Conservation (phyloP, 2,113 vertebrate genomes). For the Protomyctophum bolini region DNA sequence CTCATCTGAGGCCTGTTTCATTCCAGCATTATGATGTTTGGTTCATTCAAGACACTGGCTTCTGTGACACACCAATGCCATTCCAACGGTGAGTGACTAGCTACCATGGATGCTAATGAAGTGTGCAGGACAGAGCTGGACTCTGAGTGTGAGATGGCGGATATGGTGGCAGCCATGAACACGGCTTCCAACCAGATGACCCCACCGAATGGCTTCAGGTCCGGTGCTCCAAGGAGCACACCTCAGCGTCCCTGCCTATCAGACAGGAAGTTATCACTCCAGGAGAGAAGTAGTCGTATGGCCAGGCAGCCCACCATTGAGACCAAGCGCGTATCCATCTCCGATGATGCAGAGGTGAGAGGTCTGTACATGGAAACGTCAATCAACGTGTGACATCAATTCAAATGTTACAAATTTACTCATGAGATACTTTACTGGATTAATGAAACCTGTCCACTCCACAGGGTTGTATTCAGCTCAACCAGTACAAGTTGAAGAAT, state of each 20-base stretch:
- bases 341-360: slow-evolving; percentile 87
- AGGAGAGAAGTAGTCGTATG: slow-evolving; percentile 84
- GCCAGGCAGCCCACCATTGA: slow-evolving; percentile 90
- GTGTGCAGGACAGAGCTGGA: slow-evolving; percentile 63
- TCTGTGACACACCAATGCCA: neutral
- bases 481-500: slow-evolving; percentile 92
- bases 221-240: slow-evolving; percentile 51
- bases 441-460: slow-evolving; percentile 5
- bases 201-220: slow-evolving; percentile 49
- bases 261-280: slow-evolving; percentile 90
- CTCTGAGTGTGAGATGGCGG: slow-evolving; percentile 79
- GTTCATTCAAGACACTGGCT: neutral
- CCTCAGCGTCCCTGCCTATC: slow-evolving; percentile 74
- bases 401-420: neutral
- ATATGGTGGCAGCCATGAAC: slow-evolving; percentile 87
- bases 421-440: neutral
- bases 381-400: neutral
- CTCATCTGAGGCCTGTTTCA: neutral
- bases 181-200: slow-evolving; percentile 55
- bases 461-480: slow-evolving; percentile 92
- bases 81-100: slow-evolving; percentile 14
- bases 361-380: neutral
- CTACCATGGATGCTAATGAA: slow-evolving; percentile 58
- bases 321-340: slow-evolving; percentile 91
- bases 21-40: slow-evolving; percentile 49